Evolutionary conservation across 2,797 vertebrate species (phyloP).

Genomic region (Margarornis squamiger): DNA sequence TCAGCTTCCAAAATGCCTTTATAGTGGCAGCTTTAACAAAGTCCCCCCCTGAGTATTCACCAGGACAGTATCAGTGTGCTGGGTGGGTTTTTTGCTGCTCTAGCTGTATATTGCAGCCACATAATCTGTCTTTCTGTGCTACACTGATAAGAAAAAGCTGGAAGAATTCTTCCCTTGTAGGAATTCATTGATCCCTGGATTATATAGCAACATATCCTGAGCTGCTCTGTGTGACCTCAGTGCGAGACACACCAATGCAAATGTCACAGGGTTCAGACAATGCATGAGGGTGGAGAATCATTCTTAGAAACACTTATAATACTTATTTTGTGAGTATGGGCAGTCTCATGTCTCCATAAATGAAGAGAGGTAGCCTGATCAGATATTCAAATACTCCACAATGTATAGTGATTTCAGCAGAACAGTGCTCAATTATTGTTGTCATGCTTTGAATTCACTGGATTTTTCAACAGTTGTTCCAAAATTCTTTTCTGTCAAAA

Average conservation of each 20-base stretch:
- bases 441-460: neutral
- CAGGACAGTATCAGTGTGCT: neutral
- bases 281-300: neutral
- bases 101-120: neutral
- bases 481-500: neutral
- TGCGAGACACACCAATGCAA: neutral
- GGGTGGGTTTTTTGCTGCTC: neutral
- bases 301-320: neutral
- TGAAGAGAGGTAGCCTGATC: neutral
- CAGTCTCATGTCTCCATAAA: neutral
- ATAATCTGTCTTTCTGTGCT: neutral
- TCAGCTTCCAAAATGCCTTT: neutral
- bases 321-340: neutral
- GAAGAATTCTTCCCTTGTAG: neutral
- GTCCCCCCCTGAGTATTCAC: neutral
- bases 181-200: neutral
- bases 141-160: neutral
- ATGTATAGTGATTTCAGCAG: neutral
- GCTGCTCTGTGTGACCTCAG: neutral
- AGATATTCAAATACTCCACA: neutral
- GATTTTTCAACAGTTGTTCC: neutral
- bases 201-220: neutral
- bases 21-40: neutral
- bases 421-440: neutral
- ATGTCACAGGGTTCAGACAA: neutral